Base-by-base conservation (phyloP, 2,797 vertebrate species). In the Mormyrus proboscirostris region DNA sequence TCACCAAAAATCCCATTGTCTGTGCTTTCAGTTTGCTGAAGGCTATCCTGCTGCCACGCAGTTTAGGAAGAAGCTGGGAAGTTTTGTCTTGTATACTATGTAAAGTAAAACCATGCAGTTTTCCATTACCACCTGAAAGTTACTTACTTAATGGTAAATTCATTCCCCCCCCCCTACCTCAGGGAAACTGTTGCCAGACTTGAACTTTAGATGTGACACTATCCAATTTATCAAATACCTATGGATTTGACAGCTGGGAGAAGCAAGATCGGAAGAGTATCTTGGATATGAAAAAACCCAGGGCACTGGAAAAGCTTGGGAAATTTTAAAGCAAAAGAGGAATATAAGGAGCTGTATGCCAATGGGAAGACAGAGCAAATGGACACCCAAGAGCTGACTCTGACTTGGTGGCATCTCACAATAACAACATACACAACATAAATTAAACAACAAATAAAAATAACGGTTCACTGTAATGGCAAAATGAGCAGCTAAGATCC, bases 91-190 rank as follows among this genome's bases (percentile, higher is more conserved):
- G 69, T 41, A 8, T 82, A 47, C 16, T n/a, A 82, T 47, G 14
- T 19, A 55, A 51, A 88, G 91, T 49, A 86, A 29, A 91, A 88
- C 47, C 76, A 33, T 33, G 29, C 29, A 50, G 89, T 29, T 9
- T 88, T 51, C 4, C 44, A 91, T 29, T 62, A 4, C 25, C 51
- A 86, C 85, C 6, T 3, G 38, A 79, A 55, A 16, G 8, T 9
- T 73, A n/a, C 83, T 41, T 50, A 44, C 7, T 65, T 9, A 29
- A 41, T 38, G 47, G 90, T 89, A 4, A 69, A n/a, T 41, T 83
- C 41, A 10, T 82, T 91, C 41, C 29, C 29, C 29, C 29, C 49
- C 9, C 49, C 53, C 53, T n/a, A 29, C 22, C 8, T 44, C 55
- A 88, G 22, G 89, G 57, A 73, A 85, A 88, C 88, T n/a, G 88